These are phyloP conservation scores for Rhaphigaster nebulosa DNA, from an alignment of 2,888 invertebrate species.

Conservation along the genomic window DNA sequence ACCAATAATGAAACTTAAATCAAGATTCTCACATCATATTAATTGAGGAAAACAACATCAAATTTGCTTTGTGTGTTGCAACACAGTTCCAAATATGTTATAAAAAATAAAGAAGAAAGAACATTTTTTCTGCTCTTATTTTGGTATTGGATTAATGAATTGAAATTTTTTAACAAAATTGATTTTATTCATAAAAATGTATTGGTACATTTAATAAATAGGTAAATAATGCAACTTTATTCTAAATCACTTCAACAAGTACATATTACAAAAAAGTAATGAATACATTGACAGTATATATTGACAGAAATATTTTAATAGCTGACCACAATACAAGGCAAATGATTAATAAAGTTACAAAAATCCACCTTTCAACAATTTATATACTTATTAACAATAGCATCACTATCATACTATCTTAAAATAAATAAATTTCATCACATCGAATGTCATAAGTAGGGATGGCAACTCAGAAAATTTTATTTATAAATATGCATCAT, in stretches of 20 bases:
- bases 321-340: not conserved
- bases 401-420: not conserved
- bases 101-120: too few species aligned
- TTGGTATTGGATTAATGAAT: not conserved
- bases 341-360: not conserved
- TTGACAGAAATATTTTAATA: not conserved
- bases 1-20: too few species aligned
- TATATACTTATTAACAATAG: not conserved
- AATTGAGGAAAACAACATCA: too few species aligned
- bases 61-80: too few species aligned
- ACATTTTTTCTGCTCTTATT: not conserved
- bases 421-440: slow-evolving; percentile 17
- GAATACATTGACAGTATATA: not conserved
- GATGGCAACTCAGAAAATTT: not conserved
- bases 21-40: too few species aligned
- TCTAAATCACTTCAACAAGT: not conserved
- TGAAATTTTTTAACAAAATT: not conserved
- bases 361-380: not conserved
- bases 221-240: not conserved
- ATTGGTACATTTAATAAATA: not conserved
- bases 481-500: not conserved
- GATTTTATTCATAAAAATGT: not conserved
- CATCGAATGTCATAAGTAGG: not conserved
- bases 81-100: too few species aligned
- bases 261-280: not conserved